Conservation (phyloP, 2,888 invertebrate species). For the Micoletzkya japonica region DNA sequence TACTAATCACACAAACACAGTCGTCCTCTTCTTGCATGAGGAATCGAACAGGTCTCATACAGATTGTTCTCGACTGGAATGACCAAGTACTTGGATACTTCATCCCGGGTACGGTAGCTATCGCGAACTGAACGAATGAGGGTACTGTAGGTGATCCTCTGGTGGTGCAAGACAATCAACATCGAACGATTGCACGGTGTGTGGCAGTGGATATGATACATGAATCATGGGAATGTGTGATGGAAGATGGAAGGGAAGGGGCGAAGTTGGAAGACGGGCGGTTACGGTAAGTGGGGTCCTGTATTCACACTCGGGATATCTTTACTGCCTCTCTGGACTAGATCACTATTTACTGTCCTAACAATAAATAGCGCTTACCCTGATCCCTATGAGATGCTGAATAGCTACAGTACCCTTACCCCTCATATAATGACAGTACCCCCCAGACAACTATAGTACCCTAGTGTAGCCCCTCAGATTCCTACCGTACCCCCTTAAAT, state of each 20-base stretch:
- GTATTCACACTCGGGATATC: not conserved
- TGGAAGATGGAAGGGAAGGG: slow-evolving; percentile 27
- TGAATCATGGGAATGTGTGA: slow-evolving; percentile 22
- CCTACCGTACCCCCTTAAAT: slow-evolving; percentile 23
- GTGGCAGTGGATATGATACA: slow-evolving; percentile 13
- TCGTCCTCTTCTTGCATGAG: not conserved
- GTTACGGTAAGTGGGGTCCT: not conserved
- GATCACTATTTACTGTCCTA: not conserved
- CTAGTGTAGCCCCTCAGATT: slow-evolving; percentile 24
- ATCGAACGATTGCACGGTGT: slow-evolving; percentile 27
- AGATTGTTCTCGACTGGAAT: slow-evolving; percentile 25
- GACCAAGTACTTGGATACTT: slow-evolving; percentile 16
- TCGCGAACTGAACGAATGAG: not conserved
- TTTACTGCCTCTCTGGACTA: not conserved
- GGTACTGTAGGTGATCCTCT: slow-evolving; percentile 32
- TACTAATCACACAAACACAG: slow-evolving; percentile 2
- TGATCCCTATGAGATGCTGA: no score
- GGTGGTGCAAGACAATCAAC: slow-evolving; percentile 33
- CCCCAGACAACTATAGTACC: no score
- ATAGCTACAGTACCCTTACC: no score
- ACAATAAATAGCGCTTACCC: not conserved
- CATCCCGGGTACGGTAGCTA: slow-evolving; percentile 10
- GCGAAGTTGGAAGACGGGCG: slow-evolving; percentile 16
- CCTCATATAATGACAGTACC: no score
- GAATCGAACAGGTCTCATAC: not conserved